These are phyloP conservation scores for Imbricaverruca yamaguchii DNA, from an alignment of 2,888 invertebrate genomes.

Conservation along the genomic window DNA sequence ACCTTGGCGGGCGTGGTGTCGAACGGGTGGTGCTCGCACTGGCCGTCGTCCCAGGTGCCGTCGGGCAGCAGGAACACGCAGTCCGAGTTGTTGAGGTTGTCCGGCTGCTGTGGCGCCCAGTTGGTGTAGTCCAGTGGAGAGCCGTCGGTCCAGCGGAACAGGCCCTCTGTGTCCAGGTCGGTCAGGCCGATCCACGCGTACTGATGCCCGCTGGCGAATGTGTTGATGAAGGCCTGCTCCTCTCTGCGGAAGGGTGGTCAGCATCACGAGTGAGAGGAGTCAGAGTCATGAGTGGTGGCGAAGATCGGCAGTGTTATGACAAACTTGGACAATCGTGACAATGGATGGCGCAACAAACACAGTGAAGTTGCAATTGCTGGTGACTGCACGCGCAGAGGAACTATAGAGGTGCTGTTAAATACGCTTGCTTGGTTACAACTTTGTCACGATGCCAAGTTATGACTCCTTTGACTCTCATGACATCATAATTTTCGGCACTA, in stretches of 20 bases:
- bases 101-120: constrained; percentile 1
- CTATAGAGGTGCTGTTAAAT: no score
- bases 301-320: no score
- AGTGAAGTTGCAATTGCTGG: no score
- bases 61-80: constrained; percentile 4
- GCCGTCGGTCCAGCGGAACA: background rate
- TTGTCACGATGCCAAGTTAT: no score
- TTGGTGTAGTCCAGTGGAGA: background rate
- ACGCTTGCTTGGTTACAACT: no score
- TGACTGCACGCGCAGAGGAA: no score
- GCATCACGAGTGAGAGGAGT: no score
- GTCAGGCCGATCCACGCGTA: constrained; percentile 4
- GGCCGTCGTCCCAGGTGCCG: background rate
- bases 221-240: background rate
- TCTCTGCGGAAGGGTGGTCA: background rate
- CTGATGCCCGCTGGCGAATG: background rate
- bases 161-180: background rate
- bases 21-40: background rate
- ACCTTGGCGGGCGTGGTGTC: constrained; percentile 3
- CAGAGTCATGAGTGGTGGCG: no score
- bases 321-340: no score
- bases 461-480: no score
- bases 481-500: no score
- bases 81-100: constrained; percentile 15
- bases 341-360: no score